phyloP scores from a whole-genome alignment of 2,888 invertebrate species.

The Morpho deidamia region DNA sequence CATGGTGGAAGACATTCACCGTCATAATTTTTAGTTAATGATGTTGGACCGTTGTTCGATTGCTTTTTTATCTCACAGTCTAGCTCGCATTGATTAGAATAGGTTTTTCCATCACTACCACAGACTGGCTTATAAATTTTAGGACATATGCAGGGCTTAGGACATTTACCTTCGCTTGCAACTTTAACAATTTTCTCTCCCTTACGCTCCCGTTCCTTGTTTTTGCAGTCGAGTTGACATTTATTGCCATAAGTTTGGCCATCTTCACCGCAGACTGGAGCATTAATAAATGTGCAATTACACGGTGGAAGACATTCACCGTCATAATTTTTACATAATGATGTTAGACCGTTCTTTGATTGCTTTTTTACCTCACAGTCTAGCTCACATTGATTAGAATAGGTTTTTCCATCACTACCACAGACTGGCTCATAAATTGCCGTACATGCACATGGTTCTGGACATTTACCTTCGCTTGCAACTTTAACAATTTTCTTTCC shows the following conservation, averaged over 20 bases:
- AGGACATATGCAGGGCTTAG: conserved; percentile 16
- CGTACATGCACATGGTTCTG: conserved; percentile 15
- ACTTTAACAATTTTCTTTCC: background rate
- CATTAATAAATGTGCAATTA: too few species aligned
- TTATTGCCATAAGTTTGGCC: too few species aligned
- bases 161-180: conserved; percentile 6
- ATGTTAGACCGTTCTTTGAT: background rate
- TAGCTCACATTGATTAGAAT: conserved; percentile 16
- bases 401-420: conserved; percentile 20
- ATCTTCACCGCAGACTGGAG: too few species aligned
- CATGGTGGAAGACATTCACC: background rate
- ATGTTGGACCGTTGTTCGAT: background rate
- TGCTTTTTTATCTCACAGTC: conserved; percentile 3
- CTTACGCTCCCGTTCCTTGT: too few species aligned
- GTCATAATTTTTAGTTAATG: conserved; percentile 7
- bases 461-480: conserved; percentile 16
- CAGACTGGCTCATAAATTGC: conserved; percentile 13
- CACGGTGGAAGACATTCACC: too few species aligned
- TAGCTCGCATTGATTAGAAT: conserved; percentile 1
- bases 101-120: conserved; percentile 12
- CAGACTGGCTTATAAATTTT: conserved; percentile 18
- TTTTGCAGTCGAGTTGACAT: too few species aligned
- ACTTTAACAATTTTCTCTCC: too few species aligned
- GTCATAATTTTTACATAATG: background rate
- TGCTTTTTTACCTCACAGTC: conserved; percentile 9